Percentiles rank a stretch among this genome's conserved stretches.
These are phyloP conservation scores for Chesias legatella DNA, from an alignment of 2,888 invertebrate species.

Conservation along the genomic window DNA sequence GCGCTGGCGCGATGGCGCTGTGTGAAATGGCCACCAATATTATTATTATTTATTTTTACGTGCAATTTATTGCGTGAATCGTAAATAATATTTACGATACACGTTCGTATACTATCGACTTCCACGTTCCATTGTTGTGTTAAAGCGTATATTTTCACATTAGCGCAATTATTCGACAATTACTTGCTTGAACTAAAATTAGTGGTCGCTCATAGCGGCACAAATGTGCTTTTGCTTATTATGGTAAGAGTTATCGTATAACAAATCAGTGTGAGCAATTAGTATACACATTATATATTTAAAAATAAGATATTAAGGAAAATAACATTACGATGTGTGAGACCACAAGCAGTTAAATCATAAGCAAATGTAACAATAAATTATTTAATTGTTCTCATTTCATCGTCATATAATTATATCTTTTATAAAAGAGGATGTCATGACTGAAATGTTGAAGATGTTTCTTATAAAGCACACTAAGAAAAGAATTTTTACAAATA, in stretches of 20 bases:
- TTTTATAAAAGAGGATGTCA: too few relatives aligned
- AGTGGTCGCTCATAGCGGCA: slow-evolving; percentile 53
- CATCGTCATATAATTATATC: too few relatives aligned
- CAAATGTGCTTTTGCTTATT: slow-evolving; percentile 67
- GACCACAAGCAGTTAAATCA: too few relatives aligned
- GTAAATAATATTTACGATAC: slow-evolving; percentile 36
- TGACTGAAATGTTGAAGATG: too few relatives aligned
- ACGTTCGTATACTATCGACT: slow-evolving; percentile 49
- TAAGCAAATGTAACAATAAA: too few relatives aligned
- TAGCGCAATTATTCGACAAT: slow-evolving; percentile 78
- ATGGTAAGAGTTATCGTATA: slow-evolving; percentile 58
- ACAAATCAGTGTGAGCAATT: slow-evolving; percentile 60
- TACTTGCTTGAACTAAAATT: slow-evolving; percentile 66
- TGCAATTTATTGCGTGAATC: slow-evolving; percentile 26
- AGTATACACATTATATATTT: slow-evolving; percentile 24
- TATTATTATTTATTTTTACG: slow-evolving; percentile 10
- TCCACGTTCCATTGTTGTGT: slow-evolving; percentile 69
- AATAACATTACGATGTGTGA: too few relatives aligned
- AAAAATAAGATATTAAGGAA: slow-evolving; percentile 22
- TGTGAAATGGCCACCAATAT: too few relatives aligned
- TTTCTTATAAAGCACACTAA: too few relatives aligned
- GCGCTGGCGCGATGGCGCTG: too few relatives aligned
- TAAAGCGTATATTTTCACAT: slow-evolving; percentile 76
- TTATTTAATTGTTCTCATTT: too few relatives aligned
- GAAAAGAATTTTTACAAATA: too few relatives aligned